These are phyloP conservation scores for Menidia beryllina DNA, from an alignment of 2,113 vertebrate species.

Conservation along the genomic window DNA sequence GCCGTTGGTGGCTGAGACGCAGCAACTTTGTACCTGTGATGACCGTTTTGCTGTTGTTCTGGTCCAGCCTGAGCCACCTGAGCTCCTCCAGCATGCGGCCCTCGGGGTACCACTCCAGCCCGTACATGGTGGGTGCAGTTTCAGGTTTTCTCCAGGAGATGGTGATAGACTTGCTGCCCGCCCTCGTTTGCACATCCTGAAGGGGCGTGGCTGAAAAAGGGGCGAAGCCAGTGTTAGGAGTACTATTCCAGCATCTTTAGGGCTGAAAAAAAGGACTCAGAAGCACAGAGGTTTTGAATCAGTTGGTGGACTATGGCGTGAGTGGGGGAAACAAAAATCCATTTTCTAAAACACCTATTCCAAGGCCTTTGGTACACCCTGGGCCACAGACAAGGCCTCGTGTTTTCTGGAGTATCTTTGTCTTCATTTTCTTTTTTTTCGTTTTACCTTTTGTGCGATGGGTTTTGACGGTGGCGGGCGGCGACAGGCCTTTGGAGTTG, in stretches of 20 bases:
- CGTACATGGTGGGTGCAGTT: slow-evolving; percentile 44
- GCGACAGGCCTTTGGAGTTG: slow-evolving; percentile 80
- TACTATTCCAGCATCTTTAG: neutral
- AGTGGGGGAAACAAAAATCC: too few relatives aligned
- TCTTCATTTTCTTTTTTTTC: neutral
- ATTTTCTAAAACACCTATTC: too few relatives aligned
- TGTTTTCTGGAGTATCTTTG: too few relatives aligned
- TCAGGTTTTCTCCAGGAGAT: slow-evolving; percentile 74
- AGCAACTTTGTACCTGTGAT: slow-evolving; percentile 68
- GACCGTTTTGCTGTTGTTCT: slow-evolving; percentile 11
- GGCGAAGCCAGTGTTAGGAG: neutral
- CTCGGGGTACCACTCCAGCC: slow-evolving; percentile 78
- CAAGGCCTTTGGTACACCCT: too few relatives aligned
- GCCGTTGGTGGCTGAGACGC: neutral
- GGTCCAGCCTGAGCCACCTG: slow-evolving; percentile 69
- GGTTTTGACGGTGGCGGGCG: slow-evolving; percentile 61
- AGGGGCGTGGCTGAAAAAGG: slow-evolving; percentile 18
- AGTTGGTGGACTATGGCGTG: too few relatives aligned
- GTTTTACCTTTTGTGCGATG: slow-evolving; percentile 58
- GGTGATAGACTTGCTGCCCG: slow-evolving; percentile 57
- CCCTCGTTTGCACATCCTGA: slow-evolving; percentile 5
- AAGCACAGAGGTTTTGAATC: neutral
- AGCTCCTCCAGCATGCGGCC: slow-evolving; percentile 48
- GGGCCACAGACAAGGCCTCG: too few relatives aligned
- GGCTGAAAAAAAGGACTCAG: neutral